These are phyloP conservation scores for Felis chaus DNA, from an alignment of 2,113 vertebrate genomes.

Conservation along the genomic window DNA sequence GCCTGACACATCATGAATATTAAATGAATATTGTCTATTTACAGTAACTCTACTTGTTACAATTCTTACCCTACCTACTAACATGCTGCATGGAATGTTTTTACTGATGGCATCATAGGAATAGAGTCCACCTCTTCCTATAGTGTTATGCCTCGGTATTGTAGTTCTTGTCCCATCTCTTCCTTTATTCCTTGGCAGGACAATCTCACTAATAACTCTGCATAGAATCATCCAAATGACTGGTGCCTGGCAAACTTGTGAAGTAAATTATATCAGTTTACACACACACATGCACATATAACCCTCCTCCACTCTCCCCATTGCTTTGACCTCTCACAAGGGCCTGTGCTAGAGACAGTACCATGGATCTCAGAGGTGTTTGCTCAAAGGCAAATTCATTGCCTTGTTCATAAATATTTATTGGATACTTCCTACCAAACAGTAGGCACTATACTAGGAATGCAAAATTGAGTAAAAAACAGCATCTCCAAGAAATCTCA, in stretches of 20 bases:
- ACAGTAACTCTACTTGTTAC: not conserved
- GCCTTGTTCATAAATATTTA: not conserved
- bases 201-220: not conserved
- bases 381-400: not conserved
- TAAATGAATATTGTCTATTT: not conserved
- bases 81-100: not conserved
- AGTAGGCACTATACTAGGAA: not conserved
- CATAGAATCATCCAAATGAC: not conserved
- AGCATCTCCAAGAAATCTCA: not conserved
- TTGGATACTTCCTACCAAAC: not conserved
- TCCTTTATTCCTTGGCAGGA: not conserved
- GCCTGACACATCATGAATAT: not conserved
- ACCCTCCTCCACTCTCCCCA: no score
- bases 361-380: not conserved
- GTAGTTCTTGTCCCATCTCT: not conserved
- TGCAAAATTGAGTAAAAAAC: not conserved
- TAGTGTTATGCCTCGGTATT: not conserved
- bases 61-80: not conserved
- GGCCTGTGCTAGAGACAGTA: not conserved
- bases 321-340: not conserved
- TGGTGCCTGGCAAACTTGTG: not conserved
- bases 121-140: not conserved
- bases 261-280: not conserved
- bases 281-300: not conserved
- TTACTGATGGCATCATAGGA: not conserved